Base-by-base conservation (phyloP, 2,113 vertebrate species). In the Taurulus bubalis region DNA sequence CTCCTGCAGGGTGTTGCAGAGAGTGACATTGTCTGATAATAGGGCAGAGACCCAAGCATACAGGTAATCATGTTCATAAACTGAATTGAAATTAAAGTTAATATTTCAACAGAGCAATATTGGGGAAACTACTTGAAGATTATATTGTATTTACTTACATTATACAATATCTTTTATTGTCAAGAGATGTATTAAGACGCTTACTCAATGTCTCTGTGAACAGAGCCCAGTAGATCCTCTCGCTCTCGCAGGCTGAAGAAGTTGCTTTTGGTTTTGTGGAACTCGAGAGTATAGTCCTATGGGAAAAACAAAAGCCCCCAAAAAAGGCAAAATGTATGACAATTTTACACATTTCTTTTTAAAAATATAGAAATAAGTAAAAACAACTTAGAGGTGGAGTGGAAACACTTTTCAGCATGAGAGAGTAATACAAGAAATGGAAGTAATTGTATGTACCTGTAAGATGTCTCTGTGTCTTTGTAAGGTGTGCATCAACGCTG, bases 161-260 rank as follows among this genome's bases (percentile, higher is more conserved):
- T 20, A 24, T 26, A 14, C 28, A 18, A 26, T 28, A 2, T 82
- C 0, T 47, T 75, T 49, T 62, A 64, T 24, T 6, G 20, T 67
- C 20, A 64, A 22, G 11, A 40, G 49, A 62, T 70, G n/a, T 20
- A 20, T 63, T 7, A 62, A 58, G 36, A 16, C 42, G 95, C 98
- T 98, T 93, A 99, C 98, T 99, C 98, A 2, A 99, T 99, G 86
- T 99, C 98, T 91, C 98, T 98, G 82, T 96, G 95, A 83, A 99
- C 97, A 1, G 98, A 99, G 88, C 98, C 98, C 86, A 99, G 86
- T 15, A 99, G 96, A 81, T 99, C 98, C 84, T 99, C 97, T 86
- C 98, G 94, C 93, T 98, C 98, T 86, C 96, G 93, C 91, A 98
- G 93, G 75, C 96, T 97, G 87, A 94, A 40, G 84, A 99, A 99